Conservation (phyloP, 2,888 invertebrate genomes). For the Rhagophthalmus giganteus region DNA sequence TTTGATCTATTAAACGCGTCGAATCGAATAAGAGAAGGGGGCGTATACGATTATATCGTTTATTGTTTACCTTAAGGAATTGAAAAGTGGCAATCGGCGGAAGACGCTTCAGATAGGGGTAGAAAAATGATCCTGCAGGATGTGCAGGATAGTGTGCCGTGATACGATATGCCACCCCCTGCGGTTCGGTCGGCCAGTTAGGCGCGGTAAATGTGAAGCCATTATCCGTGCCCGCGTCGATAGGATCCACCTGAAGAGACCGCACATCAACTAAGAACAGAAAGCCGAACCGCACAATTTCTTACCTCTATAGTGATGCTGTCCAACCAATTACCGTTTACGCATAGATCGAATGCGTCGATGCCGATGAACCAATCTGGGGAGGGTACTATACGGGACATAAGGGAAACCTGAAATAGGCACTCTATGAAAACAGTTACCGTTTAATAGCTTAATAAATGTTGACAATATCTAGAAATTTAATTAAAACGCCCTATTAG, state of each 20-base stretch:
- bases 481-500: too few relatives aligned
- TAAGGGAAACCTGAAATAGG: conserved; percentile 76
- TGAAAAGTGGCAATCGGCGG: conserved; percentile 90
- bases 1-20: conserved; percentile 68
- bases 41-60: not conserved
- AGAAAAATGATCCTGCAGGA: conserved; percentile 93
- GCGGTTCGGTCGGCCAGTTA: conserved; percentile 91
- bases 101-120: conserved; percentile 82
- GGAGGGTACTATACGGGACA: conserved; percentile 88
- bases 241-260: conserved; percentile 73
- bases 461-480: too few relatives aligned
- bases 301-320: conserved; percentile 84
- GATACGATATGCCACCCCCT: conserved; percentile 85
- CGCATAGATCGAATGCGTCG: conserved; percentile 88
- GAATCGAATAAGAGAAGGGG: too few relatives aligned
- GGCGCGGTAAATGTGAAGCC: conserved; percentile 97
- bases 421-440: conserved; percentile 20
- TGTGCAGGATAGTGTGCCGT: conserved; percentile 87
- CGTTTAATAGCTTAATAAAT: too few relatives aligned
- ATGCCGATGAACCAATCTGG: conserved; percentile 96
- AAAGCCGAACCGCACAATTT: conserved; percentile 18
- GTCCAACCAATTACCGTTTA: conserved; percentile 89
- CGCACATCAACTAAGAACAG: conserved; percentile 23
- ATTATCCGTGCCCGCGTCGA: conserved; percentile 93
- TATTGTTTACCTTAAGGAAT: conserved; percentile 77